Conservation (phyloP, 2,113 vertebrate genomes). For the Sarotherodon lohbergeri region DNA sequence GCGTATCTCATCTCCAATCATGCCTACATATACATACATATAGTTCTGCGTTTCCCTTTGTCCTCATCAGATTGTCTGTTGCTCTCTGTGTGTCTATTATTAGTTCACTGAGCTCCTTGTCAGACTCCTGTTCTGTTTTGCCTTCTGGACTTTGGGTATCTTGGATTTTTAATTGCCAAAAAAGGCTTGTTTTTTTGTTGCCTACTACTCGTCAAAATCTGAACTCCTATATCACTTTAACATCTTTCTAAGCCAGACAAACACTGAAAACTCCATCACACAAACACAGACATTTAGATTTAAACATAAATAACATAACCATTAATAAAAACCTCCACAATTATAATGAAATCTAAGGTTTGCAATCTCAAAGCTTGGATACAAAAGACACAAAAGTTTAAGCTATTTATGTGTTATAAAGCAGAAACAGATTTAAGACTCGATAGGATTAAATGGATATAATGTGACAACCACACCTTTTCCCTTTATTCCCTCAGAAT, state of each 20-base stretch:
- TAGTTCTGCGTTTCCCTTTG: neutral
- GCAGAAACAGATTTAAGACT: neutral
- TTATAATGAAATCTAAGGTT: neutral
- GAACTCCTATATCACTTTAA: neutral
- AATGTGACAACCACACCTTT: neutral
- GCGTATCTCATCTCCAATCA: neutral
- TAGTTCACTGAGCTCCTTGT: neutral
- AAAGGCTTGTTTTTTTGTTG: neutral
- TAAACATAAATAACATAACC: neutral
- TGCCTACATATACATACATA: neutral
- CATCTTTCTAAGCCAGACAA: neutral
- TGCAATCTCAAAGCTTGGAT: neutral
- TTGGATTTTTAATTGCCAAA: neutral
- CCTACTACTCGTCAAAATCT: neutral
- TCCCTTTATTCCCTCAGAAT: neutral
- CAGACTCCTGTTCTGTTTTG: rapidly evolving
- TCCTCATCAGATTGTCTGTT: neutral
- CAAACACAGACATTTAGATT: neutral
- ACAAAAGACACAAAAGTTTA: neutral
- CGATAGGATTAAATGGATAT: neutral
- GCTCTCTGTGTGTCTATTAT: neutral
- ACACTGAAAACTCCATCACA: neutral
- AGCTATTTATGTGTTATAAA: neutral
- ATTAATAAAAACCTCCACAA: neutral
- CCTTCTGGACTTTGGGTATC: neutral